Percentiles rank a stretch among this genome's conserved stretches.
These are phyloP conservation scores for Dasyprocta punctata DNA, from an alignment of 2,113 vertebrate genomes.

Conservation along the genomic window DNA sequence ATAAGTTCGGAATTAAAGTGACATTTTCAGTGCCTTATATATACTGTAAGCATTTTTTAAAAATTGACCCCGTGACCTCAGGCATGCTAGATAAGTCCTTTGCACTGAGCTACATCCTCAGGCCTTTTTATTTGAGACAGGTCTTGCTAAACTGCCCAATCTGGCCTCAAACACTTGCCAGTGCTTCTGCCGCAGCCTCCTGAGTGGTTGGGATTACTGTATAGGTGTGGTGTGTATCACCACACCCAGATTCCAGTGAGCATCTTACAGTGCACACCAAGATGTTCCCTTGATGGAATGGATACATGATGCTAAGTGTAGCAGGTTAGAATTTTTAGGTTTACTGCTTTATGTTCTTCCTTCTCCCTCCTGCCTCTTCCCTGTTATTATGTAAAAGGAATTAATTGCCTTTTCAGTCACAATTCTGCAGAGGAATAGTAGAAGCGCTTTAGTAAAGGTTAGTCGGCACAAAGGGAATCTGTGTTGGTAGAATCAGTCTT, in stretches of 20 bases:
- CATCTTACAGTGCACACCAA: neutral
- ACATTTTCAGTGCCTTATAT: neutral
- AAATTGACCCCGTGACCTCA: neutral
- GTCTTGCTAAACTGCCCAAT: neutral
- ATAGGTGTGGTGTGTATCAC: neutral
- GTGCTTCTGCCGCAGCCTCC: neutral
- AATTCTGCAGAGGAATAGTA: neutral
- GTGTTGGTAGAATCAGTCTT: neutral
- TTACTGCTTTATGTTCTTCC: neutral
- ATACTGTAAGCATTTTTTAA: neutral
- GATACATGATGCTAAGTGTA: neutral
- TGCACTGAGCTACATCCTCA: neutral
- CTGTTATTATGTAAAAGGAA: neutral
- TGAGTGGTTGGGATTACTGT: neutral
- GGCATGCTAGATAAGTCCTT: neutral
- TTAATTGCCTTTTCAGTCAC: neutral
- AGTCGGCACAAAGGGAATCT: neutral
- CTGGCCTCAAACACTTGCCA: neutral
- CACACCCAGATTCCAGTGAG: neutral
- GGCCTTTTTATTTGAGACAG: neutral
- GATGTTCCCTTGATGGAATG: neutral
- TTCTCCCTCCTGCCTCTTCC: neutral
- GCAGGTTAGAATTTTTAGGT: neutral
- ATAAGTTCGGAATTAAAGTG: neutral
- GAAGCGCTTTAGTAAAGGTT: neutral